Base-by-base conservation (phyloP, 2,888 invertebrate genomes). In the Chymomyza amoena region DNA sequence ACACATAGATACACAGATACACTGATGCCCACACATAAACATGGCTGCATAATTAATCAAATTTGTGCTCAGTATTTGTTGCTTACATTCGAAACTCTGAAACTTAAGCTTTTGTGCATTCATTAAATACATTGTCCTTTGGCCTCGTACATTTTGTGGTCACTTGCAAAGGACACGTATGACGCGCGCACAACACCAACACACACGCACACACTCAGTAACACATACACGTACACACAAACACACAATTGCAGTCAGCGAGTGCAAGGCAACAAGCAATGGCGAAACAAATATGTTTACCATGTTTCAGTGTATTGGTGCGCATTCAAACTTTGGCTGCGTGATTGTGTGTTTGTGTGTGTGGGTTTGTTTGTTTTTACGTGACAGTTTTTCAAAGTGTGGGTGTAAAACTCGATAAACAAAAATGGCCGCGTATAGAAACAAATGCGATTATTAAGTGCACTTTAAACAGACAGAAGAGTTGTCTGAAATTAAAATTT, bases 101-200 rank as follows among this genome's bases (percentile, higher is more conserved):
- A 4, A 4, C 39, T 45, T 45, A 13, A 13, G 39, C 39, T 45
- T 32, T 32, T 32, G 4, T 32, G 32, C 32, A 32, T 32, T 32
- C 7, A 32, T 32, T 32, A 7, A 32, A 13, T 13, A 13, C 66
- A 16, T 54, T 20, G 9, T 54, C 54, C 54, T 20, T 54, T 20
- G 18, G 20, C 54, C 18, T 20, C 54, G 72, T 20, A 61, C 60
- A 63, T 64, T 67, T 66, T 66, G 63, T 52, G 66, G 69, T 25
- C 63, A 28, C 45, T 66, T 70, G 75, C 70, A 73, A 82, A 83
- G 82, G 85, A 82, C 82, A 84, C 68, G 74, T 75, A 62, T 84
- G 84, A 83, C 83, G 80, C 76, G 73, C 72, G 69, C 13, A 13
- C 4, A 6, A 25, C 25, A 25, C 25, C 25, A 25, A 7, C 13